Base-by-base conservation (phyloP, 2,797 vertebrate genomes). In the Aplochiton taeniatus region DNA sequence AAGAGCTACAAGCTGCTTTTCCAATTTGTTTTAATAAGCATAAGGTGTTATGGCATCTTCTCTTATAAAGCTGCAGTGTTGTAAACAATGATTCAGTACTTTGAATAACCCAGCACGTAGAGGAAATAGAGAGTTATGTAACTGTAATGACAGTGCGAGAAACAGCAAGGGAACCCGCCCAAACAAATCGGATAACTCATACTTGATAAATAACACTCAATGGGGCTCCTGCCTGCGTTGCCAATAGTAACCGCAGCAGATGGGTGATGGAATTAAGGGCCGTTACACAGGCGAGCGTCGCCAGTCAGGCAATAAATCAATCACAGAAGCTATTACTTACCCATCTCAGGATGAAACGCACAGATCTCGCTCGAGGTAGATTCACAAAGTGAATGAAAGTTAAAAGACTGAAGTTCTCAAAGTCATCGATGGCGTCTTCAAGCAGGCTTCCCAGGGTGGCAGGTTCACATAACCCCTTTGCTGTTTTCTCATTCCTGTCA, bases 241-340 rank as follows among this genome's bases (percentile, higher is more conserved):
- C 80, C 73, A 81, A 65, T 70, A 76, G 82, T 74, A 73, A 86
- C 78, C 9, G 51, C 56, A 58, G 73, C 81, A 82, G 76, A 81
- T 69, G 76, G 75, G 58, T 79, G 75, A 66, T 77, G 69, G 72
- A 69, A 72, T 70, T 67, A 70, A 1, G 14, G 61, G 56, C 54
- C 58, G 66, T 65, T 58, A 63, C 65, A 41, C 11, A 68, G 63
- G 47, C 43, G 45, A 65, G 43, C 0, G 16, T 45, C 16, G 48
- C 53, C 45, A 60, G 63, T 42, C 60, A 51, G 54, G 12, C n/a
- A 8, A 64, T 51, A 57, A 67, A 46, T 68, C 46, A 49, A 52
- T 48, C 59, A 45, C 61, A 69, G 64, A 68, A 45, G 58, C 45
- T 55, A 43, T 49, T 31, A 31, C 31, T 31, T 31, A 31, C 31